A percentile compares a stretch with the other conserved stretches of the same genome.
These are phyloP conservation scores for Argyrosomus japonicus DNA, from an alignment of 2,113 vertebrate genomes.

Conservation along the genomic window DNA sequence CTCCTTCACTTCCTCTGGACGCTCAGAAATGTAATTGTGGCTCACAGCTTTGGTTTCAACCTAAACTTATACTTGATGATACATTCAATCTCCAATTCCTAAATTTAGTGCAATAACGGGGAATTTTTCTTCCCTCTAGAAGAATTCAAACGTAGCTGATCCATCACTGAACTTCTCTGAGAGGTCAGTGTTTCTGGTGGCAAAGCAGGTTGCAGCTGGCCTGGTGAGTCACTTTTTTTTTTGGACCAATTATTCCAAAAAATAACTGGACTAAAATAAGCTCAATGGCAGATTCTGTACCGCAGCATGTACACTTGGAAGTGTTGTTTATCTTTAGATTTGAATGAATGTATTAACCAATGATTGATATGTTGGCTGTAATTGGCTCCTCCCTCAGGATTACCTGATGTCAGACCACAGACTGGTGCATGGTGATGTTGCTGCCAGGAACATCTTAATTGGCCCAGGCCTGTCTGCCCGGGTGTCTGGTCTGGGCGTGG, in stretches of 20 bases:
- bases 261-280: not conserved
- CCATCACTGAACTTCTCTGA: conserved; percentile 71
- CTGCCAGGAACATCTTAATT: conserved; percentile 80
- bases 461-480: conserved; percentile 73
- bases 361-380: conserved; percentile 22
- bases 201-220: conserved; percentile 79
- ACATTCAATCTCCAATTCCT: not conserved
- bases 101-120: not conserved
- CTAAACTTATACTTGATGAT: not conserved
- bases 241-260: not conserved
- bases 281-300: not conserved
- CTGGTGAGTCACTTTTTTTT: conserved; percentile 68
- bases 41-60: not conserved
- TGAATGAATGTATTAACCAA: not conserved
- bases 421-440: conserved; percentile 79
- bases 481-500: conserved; percentile 78
- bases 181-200: conserved; percentile 77
- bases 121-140: conserved; percentile 39
- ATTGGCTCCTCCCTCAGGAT: conserved; percentile 70
- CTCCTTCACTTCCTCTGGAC: conserved; percentile 81
- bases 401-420: conserved; percentile 79
- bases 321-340: conserved; percentile 4
- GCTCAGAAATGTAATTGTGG: conserved; percentile 67
- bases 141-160: not conserved
- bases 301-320: not conserved